A percentile compares a stretch with the other conserved stretches of the same genome.
These are phyloP conservation scores for Torymus aiolomorphi DNA, from an alignment of 2,888 invertebrate genomes.

Conservation along the genomic window DNA sequence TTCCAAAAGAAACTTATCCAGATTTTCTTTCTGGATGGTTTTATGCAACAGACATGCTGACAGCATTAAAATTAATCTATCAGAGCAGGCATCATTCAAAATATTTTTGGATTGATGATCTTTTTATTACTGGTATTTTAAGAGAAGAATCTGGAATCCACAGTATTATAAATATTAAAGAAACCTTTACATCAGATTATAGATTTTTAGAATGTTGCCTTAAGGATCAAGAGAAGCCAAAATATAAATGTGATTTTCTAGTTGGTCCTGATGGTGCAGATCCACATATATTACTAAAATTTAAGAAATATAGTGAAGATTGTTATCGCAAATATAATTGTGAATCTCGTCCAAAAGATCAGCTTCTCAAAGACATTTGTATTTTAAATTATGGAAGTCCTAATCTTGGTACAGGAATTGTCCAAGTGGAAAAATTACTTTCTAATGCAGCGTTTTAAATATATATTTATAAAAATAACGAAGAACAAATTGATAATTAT, in stretches of 20 bases:
- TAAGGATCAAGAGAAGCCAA: conserved; percentile 64
- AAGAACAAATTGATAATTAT: conserved; percentile 17
- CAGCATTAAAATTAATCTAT: conserved; percentile 79
- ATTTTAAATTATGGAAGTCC: conserved; percentile 46
- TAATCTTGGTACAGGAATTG: conserved; percentile 41
- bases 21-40: conserved; percentile 90
- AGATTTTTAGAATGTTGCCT: conserved; percentile 87
- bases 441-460: conserved; percentile 26
- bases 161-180: conserved; percentile 77
- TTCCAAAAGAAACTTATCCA: conserved; percentile 80
- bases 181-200: conserved; percentile 83
- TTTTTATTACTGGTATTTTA: conserved; percentile 89
- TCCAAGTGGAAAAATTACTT: conserved; percentile 35
- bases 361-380: conserved; percentile 46
- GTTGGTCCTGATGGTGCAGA: conserved; percentile 86
- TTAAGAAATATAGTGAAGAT: conserved; percentile 45
- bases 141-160: conserved; percentile 79
- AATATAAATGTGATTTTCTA: conserved; percentile 79
- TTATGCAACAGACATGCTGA: conserved; percentile 84
- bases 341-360: conserved; percentile 39
- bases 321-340: conserved; percentile 40
- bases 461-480: conserved; percentile 8
- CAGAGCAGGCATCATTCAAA: conserved; percentile 77
- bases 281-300: conserved; percentile 32
- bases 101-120: conserved; percentile 96